A percentile compares a stretch with the other conserved stretches of the same genome.
These are phyloP conservation scores for Semibalanus balanoides DNA, from an alignment of 1,140 invertebrate genomes.

Conservation along the genomic window DNA sequence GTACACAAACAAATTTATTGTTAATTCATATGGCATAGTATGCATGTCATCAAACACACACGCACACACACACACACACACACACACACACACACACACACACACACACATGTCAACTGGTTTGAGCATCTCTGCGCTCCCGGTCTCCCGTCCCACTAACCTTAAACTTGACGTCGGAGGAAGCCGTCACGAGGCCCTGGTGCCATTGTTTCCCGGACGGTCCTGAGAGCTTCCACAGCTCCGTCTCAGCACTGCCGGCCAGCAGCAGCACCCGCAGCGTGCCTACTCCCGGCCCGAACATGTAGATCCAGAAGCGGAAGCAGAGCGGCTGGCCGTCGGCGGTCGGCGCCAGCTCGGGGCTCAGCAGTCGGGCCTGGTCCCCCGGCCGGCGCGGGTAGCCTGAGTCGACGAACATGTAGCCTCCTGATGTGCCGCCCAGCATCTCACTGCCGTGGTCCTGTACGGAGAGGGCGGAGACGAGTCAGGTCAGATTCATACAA, in stretches of 20 bases:
- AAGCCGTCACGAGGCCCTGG: conserved; percentile 45
- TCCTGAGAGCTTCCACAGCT: conserved; percentile 46
- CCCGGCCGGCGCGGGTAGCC: conserved; percentile 44
- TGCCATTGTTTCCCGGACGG: conserved; percentile 56
- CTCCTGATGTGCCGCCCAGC: conserved; percentile 42
- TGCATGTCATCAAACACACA: too few relatives aligned
- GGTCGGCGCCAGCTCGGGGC: conserved; percentile 37
- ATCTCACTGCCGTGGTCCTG: conserved; percentile 41
- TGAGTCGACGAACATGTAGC: conserved; percentile 51
- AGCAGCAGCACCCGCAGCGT: conserved; percentile 34
- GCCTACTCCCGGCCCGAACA: conserved; percentile 56
- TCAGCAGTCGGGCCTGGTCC: conserved; percentile 43
- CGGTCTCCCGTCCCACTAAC: too few relatives aligned
- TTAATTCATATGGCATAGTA: too few relatives aligned
- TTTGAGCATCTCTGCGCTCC: too few relatives aligned
- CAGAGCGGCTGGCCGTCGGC: conserved; percentile 41
- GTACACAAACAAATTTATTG: too few relatives aligned
- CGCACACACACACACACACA: too few relatives aligned
- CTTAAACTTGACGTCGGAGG: conserved; percentile 38
- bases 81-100: too few relatives aligned
- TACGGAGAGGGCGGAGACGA: too few relatives aligned
- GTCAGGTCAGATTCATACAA: neutral
- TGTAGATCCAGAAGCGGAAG: conserved; percentile 55
- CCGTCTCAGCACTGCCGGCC: conserved; percentile 25
- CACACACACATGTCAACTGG: conserved; percentile 46